These are phyloP conservation scores for Bursaphelenchus okinawaensis DNA, from an alignment of 2,888 invertebrate genomes.

Conservation along the genomic window DNA sequence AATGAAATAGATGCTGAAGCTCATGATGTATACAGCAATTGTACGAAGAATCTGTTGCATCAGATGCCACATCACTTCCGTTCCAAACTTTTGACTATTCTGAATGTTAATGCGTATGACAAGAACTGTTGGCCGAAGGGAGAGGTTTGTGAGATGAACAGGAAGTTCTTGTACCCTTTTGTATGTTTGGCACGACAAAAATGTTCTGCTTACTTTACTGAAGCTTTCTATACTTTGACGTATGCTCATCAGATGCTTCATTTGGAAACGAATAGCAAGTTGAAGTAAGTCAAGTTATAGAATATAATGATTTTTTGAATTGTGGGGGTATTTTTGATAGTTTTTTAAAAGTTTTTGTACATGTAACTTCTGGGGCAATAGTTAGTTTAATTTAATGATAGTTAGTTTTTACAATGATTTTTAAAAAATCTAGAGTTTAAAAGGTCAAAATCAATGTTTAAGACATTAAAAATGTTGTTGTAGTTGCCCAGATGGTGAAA, in stretches of 20 bases:
- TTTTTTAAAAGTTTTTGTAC: no score
- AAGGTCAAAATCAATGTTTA: no score
- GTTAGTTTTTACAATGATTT: no score
- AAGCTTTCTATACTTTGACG: neutral
- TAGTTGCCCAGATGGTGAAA: no score
- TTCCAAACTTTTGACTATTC: neutral
- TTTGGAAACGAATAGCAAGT: conserved; percentile 6
- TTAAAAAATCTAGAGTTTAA: no score
- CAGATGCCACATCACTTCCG: conserved; percentile 3
- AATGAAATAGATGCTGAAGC: neutral
- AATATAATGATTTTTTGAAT: no score
- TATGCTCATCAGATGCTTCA: conserved; percentile 5
- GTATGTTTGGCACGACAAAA: conserved; percentile 6
- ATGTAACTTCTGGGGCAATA: no score
- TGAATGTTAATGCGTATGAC: conserved; percentile 1
- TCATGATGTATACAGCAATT: neutral
- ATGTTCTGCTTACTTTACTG: conserved; percentile 2
- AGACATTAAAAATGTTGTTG: no score
- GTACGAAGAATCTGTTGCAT: conserved; percentile 1
- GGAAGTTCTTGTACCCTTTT: conserved; percentile 3
- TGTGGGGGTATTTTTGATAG: no score
- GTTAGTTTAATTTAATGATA: no score
- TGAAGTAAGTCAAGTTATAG: neutral
- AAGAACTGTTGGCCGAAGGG: neutral
- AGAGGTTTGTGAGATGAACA: conserved; percentile 1